Conservation (phyloP, 1,140 invertebrate species). For the Solenopsis invicta region DNA sequence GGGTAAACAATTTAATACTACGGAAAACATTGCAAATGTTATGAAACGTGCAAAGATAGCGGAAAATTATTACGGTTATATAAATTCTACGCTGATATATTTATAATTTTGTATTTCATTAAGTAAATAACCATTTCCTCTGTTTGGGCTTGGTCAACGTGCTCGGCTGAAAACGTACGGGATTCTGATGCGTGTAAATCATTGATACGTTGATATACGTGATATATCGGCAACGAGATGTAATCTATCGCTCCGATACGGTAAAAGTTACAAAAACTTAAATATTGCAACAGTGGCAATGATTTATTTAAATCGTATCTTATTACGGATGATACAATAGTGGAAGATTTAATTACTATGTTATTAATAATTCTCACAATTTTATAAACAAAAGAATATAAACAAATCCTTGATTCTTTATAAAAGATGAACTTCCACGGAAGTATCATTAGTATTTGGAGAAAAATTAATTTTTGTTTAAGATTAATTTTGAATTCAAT, state of each 20-base stretch:
- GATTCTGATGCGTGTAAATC: conserved; percentile 47
- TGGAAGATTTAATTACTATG: background rate
- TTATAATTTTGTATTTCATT: conserved; percentile 48
- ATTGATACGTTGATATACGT: conserved; percentile 20
- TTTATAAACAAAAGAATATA: background rate
- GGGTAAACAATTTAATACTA: conserved; percentile 25
- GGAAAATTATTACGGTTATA: conserved; percentile 27
- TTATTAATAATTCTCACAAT: conserved; percentile 3
- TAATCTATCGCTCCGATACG: background rate
- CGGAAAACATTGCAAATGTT: conserved; percentile 15
- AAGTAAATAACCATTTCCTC: conserved; percentile 29
- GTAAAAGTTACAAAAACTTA: conserved; percentile 24
- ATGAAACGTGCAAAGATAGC: conserved; percentile 1
- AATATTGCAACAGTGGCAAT: background rate
- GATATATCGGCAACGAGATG: background rate
- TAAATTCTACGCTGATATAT: conserved; percentile 34
- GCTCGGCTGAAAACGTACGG: conserved; percentile 19
- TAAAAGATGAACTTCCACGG: background rate
- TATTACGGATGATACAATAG: background rate
- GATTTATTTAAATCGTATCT: conserved; percentile 14
- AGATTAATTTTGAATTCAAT: conserved; percentile 18
- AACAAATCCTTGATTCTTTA: background rate
- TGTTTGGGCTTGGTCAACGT: conserved; percentile 33
- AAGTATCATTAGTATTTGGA: background rate
- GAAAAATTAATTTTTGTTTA: conserved; percentile 6